Evolutionary conservation across 1,140 invertebrate genomes (phyloP), one percentile per base, ranked within the genome.

Genomic region (Drosophila ambigua): DNA sequence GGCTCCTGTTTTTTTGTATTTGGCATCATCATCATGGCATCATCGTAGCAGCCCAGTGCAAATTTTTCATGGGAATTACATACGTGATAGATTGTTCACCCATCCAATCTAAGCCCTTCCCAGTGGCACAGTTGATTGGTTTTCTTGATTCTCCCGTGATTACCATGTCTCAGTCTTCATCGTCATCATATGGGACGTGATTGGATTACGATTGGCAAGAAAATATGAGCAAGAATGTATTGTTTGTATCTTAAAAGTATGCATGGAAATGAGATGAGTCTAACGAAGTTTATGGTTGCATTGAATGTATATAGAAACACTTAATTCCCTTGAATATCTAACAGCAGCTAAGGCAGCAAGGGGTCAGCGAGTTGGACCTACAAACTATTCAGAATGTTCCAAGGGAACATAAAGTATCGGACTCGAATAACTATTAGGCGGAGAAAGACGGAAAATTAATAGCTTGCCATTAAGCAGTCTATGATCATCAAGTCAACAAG

Each of bases 21-120:
- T 31, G 7, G 20, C 35, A 13, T 44, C 53, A 8, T 46, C 66
- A 24, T 43, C 35, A 39, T 41, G 31, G 31, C 58, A 66, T 35
- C 63, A 16, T 28, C 20, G 13, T 35, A 26, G 48, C 8, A 35
- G 9, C 43, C 49, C 28, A 43, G 44, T 43, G n/a, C 11, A 69
- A 82, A 81, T 82, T 90, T 73, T 90, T 90, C 85, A 90, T 90
- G 85, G 85, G 85, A 90, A 90, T 90, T 77, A 85, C 85, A 90
- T 90, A 90, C 85, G 85, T 90, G 85, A 87, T 88, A 79, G 83
- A 84, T 84, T 84, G 48, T n/a, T 13, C 44, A 58, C 43, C 23
- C n/a, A 54, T 23, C 16, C 60, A 45, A 45, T 65, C 64, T 67
- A 63, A 55, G 35, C 74, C 63, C 76, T 64, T 24, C 44, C 50